Conservation (phyloP, 2,888 invertebrate genomes). For the Rhogogaster chlorosoma region DNA sequence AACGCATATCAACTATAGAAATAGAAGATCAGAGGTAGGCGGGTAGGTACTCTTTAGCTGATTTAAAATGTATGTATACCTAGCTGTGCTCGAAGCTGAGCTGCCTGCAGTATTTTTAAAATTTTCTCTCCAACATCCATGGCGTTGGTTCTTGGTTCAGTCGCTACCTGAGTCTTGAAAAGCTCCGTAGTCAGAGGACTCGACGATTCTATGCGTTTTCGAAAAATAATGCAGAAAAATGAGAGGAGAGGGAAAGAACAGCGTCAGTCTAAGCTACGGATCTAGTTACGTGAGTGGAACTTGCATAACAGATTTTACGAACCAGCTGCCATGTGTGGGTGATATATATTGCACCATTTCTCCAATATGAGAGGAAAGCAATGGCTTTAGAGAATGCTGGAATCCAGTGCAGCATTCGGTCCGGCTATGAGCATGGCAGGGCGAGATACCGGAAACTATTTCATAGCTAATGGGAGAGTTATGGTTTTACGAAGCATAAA, state of each 20-base stretch:
- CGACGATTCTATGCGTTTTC: neutral
- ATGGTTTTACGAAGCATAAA: slow-evolving; percentile 71
- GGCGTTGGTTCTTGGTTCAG: neutral
- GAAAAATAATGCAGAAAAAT: neutral
- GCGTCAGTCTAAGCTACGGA: neutral
- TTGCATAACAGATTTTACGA: slow-evolving; percentile 31
- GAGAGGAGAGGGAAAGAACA: neutral
- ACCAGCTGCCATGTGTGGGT: slow-evolving; percentile 22
- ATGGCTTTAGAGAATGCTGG: slow-evolving; percentile 23
- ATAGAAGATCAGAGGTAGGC: slow-evolving; percentile 35
- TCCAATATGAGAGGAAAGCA: slow-evolving; percentile 32
- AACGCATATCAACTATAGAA: slow-evolving; percentile 26
- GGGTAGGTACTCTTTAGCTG: neutral
- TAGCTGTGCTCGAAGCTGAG: neutral
- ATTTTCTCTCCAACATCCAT: neutral
- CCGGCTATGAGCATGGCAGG: neutral
- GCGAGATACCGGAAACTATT: slow-evolving; percentile 69
- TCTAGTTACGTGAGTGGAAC: slow-evolving; percentile 19
- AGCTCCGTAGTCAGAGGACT: neutral
- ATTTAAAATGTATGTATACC: slow-evolving; percentile 28
- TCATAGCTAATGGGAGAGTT: slow-evolving; percentile 69
- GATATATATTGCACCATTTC: slow-evolving; percentile 31
- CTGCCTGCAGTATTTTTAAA: neutral
- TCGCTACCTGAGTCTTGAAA: neutral
- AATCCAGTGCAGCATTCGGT: slow-evolving; percentile 16